Evolutionary conservation across 2,113 vertebrate genomes (phyloP), one percentile per base, ranked within the genome.

Genomic region (Galeopterus variegatus): DNA sequence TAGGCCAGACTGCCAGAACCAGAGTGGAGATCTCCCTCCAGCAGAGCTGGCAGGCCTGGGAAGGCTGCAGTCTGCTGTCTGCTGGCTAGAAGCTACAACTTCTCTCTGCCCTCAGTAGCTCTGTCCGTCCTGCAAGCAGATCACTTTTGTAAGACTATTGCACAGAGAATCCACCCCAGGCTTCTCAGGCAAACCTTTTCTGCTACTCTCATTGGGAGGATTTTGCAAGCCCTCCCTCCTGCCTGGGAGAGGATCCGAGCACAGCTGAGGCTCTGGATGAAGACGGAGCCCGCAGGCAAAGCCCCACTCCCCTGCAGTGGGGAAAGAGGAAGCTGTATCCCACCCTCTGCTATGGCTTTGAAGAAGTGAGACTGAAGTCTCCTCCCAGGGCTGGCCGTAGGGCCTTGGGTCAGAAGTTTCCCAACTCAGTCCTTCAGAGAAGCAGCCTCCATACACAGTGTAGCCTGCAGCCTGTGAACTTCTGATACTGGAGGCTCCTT

Each of bases 391-490:
- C 33, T 62, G 62, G 33, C 10, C 21, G 73, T 24, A 82, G 8
- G 26, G 62, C 60, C n/a, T 2, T 1, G 6, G 48, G 19, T 62
- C 65, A n/a, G 58, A 73, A 90, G 31, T 2, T 28, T 18, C 9
- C 45, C 41, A 58, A 58, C 69, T 65, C 72, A 23, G 26, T 26
- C 19, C 6, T n/a, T 64, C 70, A 72, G 56, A 96, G 41, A 54
- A 81, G 69, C 18, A 2, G 11, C 31, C 62, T 14, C 19, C 8
- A 4, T 1, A 7, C 1, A 0, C 36, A 76, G n/a, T 28, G 41
- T 18, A 69, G n/a, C 65, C 58, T 11, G 15, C 13, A 36, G 26
- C 19, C 67, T 65, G 26, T 24, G 21, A 64, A 41, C 15, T 45
- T 50, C 82, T 41, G 33, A 54, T 4, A 23, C 50, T 52, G 28